phyloP scores from a whole-genome alignment of 2,113 vertebrate species.

The Gopherus evgoodei region DNA sequence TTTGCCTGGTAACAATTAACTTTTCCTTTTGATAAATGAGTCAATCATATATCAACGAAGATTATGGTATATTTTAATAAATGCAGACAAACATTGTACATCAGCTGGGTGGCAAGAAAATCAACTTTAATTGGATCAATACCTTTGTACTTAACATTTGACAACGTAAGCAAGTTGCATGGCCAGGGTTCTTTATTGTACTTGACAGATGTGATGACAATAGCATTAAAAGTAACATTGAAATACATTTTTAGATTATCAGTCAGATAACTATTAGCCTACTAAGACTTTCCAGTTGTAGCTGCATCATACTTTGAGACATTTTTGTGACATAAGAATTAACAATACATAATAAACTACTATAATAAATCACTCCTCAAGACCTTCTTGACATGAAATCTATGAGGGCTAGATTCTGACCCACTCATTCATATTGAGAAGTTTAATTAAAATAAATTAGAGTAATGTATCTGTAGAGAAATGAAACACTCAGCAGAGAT shows the following conservation, averaged over 20 bases:
- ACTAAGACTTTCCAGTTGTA: background rate
- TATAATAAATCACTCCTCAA: background rate
- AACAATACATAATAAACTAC: background rate
- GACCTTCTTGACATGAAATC: background rate
- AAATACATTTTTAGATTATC: background rate
- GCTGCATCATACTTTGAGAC: background rate
- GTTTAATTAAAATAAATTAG: background rate
- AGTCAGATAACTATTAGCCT: background rate
- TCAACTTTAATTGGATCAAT: background rate
- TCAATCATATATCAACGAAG: background rate
- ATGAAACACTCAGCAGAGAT: background rate
- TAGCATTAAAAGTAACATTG: background rate
- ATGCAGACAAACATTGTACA: background rate
- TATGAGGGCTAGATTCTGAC: background rate
- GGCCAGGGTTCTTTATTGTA: background rate
- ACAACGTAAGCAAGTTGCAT: background rate
- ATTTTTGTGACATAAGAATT: background rate
- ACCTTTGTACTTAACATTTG: background rate
- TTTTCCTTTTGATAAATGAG: background rate
- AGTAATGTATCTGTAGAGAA: background rate
- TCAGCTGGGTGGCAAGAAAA: slow-evolving; percentile 13
- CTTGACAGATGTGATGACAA: background rate
- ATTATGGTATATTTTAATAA: slow-evolving; percentile 12
- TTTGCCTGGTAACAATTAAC: background rate
- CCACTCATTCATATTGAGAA: background rate